These are phyloP conservation scores for Mactromeris polynyma DNA, from an alignment of 2,888 invertebrate species.

Conservation along the genomic window DNA sequence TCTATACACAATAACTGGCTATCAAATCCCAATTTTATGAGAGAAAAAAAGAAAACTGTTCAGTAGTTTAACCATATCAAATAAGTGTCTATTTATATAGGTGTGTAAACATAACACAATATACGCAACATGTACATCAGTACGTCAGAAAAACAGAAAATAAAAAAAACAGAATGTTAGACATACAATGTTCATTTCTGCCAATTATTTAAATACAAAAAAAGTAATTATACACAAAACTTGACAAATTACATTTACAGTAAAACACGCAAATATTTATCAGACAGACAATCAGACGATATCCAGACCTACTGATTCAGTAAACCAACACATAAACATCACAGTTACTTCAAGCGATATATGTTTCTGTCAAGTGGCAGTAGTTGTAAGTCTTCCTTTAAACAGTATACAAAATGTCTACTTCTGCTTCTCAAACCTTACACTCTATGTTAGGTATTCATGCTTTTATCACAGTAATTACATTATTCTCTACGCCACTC, in stretches of 20 bases:
- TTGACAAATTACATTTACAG: neutral
- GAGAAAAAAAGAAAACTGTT: neutral
- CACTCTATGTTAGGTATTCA: neutral
- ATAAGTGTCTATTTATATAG: neutral
- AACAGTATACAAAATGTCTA: neutral
- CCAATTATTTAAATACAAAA: neutral
- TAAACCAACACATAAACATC: neutral
- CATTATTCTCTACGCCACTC: constrained; percentile 78
- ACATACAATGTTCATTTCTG: neutral
- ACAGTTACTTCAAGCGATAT: constrained; percentile 18
- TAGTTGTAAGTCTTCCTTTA: neutral
- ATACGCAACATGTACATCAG: neutral
- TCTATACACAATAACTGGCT: neutral
- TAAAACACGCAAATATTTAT: neutral
- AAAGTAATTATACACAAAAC: neutral
- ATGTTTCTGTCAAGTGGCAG: neutral
- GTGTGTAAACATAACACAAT: neutral
- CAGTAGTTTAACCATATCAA: neutral
- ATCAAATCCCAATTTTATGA: neutral
- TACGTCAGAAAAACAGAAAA: neutral
- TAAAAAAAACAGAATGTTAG: neutral
- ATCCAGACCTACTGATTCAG: neutral
- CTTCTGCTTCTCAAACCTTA: neutral
- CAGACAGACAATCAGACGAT: neutral
- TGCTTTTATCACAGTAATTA: constrained; percentile 57